These are phyloP conservation scores for Xenopus laevis DNA, from an alignment of 2,113 vertebrate species.

Conservation along the genomic window DNA sequence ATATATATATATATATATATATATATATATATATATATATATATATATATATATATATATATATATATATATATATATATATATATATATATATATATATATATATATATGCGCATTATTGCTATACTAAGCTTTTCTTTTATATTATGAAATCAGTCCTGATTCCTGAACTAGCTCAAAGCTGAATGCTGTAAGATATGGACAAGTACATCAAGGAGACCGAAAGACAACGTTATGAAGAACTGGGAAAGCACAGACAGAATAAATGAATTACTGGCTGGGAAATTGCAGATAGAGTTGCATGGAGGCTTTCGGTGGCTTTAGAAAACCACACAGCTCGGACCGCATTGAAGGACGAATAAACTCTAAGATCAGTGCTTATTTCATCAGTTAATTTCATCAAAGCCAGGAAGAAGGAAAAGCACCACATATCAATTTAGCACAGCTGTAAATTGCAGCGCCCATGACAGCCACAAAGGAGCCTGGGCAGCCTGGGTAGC, in stretches of 20 bases:
- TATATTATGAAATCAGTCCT: not conserved
- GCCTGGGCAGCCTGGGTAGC: no score
- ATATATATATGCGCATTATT: no score
- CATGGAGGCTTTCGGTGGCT: conserved; percentile 7
- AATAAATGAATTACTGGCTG: conserved; percentile 20
- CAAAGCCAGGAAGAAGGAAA: no score
- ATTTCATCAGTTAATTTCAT: not conserved
- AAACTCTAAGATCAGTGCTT: not conserved
- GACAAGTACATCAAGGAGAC: not conserved
- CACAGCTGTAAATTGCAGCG: no score
- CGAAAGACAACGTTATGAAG: not conserved
- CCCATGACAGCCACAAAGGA: no score
- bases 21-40: no score
- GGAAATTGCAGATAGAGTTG: not conserved
- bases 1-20: no score
- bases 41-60: no score
- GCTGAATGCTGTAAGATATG: not conserved
- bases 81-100: no score
- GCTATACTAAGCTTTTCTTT: no score
- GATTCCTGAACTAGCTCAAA: not conserved
- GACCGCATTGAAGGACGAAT: conserved; percentile 10
- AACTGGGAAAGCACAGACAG: conserved; percentile 40
- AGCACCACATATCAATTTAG: no score
- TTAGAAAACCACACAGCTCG: conserved; percentile 10
- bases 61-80: no score